Conservation (phyloP, 2,113 vertebrate species). For the Emydocephalus ijimae region DNA sequence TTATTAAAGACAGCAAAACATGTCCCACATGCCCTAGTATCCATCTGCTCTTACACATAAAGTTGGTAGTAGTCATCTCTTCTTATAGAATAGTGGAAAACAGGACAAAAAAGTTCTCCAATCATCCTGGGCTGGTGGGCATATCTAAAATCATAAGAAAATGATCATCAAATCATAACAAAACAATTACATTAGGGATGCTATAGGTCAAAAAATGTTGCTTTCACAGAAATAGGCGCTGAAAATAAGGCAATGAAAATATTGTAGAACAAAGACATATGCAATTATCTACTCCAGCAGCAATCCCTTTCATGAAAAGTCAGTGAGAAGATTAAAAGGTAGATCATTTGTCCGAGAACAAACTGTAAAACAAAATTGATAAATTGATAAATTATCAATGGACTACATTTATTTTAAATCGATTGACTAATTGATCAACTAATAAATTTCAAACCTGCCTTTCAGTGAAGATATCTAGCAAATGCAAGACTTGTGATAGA, state of each 20-base stretch:
- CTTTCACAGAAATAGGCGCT: not conserved
- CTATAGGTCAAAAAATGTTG: not conserved
- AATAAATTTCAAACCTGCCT: not conserved
- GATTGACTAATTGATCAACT: not conserved
- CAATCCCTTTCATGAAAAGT: not conserved
- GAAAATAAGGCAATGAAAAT: not conserved
- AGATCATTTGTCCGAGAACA: not conserved
- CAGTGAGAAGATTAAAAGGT: not conserved
- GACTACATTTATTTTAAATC: not conserved
- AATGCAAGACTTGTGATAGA: not conserved
- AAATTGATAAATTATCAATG: not conserved
- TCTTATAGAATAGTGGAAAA: not conserved
- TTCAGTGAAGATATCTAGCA: not conserved
- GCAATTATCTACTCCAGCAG: not conserved
- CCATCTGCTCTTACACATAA: fast-evolving
- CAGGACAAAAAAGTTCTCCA: not conserved
- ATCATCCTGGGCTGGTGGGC: not conserved
- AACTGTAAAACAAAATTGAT: not conserved
- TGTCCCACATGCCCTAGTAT: not conserved
- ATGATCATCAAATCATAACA: not conserved
- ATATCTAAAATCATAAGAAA: not conserved
- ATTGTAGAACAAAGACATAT: not conserved
- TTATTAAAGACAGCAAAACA: not conserved
- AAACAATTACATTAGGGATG: not conserved
- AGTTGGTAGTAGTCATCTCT: not conserved